A percentile compares a stretch with the other conserved stretches of the same genome.
phyloP scores from a whole-genome alignment of 2,888 invertebrate genomes.

The Ptilodon capucinus region DNA sequence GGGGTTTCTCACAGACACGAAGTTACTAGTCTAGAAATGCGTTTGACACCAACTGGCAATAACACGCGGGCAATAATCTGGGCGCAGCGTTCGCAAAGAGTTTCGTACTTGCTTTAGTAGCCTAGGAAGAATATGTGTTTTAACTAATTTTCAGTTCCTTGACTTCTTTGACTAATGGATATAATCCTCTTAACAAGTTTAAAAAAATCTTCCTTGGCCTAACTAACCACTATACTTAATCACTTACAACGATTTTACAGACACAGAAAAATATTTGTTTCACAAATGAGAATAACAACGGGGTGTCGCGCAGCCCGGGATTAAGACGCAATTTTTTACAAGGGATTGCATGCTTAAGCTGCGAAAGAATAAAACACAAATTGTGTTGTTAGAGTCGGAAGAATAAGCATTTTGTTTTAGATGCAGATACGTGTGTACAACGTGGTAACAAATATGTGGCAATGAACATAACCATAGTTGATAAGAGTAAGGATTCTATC shows the following conservation, averaged over 20 bases:
- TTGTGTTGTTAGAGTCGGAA: constrained; percentile 6
- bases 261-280: neutral
- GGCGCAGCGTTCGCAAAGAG: neutral
- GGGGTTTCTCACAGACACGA: neutral
- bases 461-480: too few species aligned
- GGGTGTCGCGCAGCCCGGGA: constrained; percentile 1
- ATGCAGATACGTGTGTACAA: too few species aligned
- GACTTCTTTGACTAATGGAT: too few species aligned
- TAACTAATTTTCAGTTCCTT: too few species aligned
- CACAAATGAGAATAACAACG: neutral
- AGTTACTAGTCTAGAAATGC: neutral
- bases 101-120: neutral
- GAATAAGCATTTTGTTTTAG: constrained; percentile 13
- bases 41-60: neutral
- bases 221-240: too few species aligned
- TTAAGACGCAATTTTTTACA: constrained; percentile 14
- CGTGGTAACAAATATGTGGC: too few species aligned
- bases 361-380: constrained; percentile 12
- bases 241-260: too few species aligned
- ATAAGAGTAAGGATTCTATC: too few species aligned
- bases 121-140: too few species aligned
- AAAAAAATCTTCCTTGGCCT: too few species aligned
- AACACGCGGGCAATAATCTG: neutral
- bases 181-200: too few species aligned
- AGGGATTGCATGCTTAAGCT: constrained; percentile 12